Percentiles rank a stretch among this genome's conserved stretches.
These are phyloP conservation scores for Gryllus bimaculatus DNA, from an alignment of 1,140 invertebrate genomes.

Conservation along the genomic window DNA sequence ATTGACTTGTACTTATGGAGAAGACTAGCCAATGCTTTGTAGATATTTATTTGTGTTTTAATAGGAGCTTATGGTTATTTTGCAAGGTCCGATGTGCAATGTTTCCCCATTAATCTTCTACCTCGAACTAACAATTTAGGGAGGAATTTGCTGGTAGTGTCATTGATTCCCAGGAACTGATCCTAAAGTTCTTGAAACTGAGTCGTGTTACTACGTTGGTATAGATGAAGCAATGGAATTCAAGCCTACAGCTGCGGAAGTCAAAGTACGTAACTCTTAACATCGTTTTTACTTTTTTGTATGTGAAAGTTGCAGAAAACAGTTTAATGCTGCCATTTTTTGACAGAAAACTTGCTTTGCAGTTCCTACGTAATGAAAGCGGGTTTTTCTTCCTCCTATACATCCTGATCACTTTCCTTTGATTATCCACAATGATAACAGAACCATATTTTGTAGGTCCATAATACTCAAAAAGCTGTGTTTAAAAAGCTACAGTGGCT, in stretches of 20 bases:
- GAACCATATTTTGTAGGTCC: no score
- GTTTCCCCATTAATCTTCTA: conserved; percentile 84
- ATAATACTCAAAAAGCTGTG: no score
- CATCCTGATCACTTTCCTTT: no score
- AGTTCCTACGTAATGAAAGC: background rate
- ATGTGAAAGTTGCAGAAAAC: background rate
- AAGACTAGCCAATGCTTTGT: no score
- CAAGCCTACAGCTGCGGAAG: conserved; percentile 63
- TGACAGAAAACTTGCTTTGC: background rate
- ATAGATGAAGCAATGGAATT: conserved; percentile 71
- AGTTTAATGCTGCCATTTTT: background rate
- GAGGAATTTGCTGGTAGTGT: conserved; percentile 33
- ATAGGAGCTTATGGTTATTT: conserved; percentile 15
- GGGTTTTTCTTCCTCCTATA: background rate
- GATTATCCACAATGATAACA: no score
- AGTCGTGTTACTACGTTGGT: conserved; percentile 64
- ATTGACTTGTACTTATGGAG: no score
- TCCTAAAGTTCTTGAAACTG: conserved; percentile 67
- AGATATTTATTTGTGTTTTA: no score
- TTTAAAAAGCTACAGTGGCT: no score
- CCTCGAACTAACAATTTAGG: conserved; percentile 51
- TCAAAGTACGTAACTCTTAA: conserved; percentile 51
- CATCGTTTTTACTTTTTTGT: background rate
- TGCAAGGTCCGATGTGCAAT: conserved; percentile 78
- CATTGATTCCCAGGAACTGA: conserved; percentile 59